Conservation (phyloP, 2,797 vertebrate genomes). For the Tadarida brasiliensis region DNA sequence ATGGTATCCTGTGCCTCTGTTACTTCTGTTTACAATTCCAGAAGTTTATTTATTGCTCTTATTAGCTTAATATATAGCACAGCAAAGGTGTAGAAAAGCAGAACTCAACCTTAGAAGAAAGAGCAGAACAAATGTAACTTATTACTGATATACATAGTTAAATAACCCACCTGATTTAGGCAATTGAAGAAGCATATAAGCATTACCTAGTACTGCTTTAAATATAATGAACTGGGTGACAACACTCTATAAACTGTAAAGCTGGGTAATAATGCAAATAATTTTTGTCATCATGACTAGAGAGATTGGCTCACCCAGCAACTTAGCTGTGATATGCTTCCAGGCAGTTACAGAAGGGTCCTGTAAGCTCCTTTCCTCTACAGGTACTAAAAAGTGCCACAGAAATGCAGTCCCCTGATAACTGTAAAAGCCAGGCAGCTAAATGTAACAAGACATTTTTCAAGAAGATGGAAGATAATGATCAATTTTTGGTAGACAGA, state of each 20-base stretch:
- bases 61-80: slow-evolving; percentile 26
- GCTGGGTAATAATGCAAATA: slow-evolving; percentile 58
- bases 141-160: background rate
- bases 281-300: slow-evolving; percentile 63
- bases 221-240: slow-evolving; percentile 49
- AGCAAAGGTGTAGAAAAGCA: background rate
- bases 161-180: background rate
- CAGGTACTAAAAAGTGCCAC: slow-evolving; percentile 61
- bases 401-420: slow-evolving; percentile 64
- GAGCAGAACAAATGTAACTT: background rate
- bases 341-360: slow-evolving; percentile 51
- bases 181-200: background rate
- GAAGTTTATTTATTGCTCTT: slow-evolving; percentile 44
- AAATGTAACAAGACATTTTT: slow-evolving; percentile 77
- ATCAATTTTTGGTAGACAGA: slow-evolving; percentile 76
- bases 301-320: slow-evolving; percentile 48
- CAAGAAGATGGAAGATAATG: slow-evolving; percentile 77
- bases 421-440: slow-evolving; percentile 69
- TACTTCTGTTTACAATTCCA: slow-evolving; percentile 36
- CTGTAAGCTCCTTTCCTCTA: slow-evolving; percentile 43
- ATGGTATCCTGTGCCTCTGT: background rate
- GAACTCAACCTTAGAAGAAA: slow-evolving; percentile 51
- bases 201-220: background rate
- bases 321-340: slow-evolving; percentile 65
- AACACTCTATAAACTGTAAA: slow-evolving; percentile 61